A percentile compares a stretch with the other conserved stretches of the same genome.
These are phyloP conservation scores for Bombus cullumanus DNA, from an alignment of 1,140 invertebrate species.

Conservation along the genomic window DNA sequence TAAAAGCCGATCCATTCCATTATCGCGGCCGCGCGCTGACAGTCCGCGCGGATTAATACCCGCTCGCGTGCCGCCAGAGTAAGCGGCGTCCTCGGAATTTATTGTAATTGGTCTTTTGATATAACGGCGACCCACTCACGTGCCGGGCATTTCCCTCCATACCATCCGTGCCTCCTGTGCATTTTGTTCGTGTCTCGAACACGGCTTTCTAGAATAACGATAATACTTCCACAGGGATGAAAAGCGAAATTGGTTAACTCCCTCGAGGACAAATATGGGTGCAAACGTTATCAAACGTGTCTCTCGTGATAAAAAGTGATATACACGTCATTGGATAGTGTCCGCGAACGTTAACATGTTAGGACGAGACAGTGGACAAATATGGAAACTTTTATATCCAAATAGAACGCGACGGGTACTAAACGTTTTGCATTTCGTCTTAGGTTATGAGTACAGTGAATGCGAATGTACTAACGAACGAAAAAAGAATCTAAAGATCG, in stretches of 20 bases:
- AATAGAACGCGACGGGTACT: not conserved
- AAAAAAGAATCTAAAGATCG: no score
- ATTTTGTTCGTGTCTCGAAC: slow-evolving; percentile 43
- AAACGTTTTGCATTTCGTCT: not conserved
- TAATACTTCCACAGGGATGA: slow-evolving; percentile 53
- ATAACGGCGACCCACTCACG: slow-evolving; percentile 62
- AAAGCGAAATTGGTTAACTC: slow-evolving; percentile 44
- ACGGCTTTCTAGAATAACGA: slow-evolving; percentile 62
- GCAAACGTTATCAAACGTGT: not conserved
- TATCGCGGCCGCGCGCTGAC: slow-evolving; percentile 66
- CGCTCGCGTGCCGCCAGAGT: slow-evolving; percentile 69
- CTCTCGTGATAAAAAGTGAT: not conserved
- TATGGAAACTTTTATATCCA: not conserved
- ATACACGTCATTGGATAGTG: not conserved
- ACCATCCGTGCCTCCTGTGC: not conserved
- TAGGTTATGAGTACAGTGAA: not conserved
- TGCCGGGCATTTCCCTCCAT: slow-evolving; percentile 54
- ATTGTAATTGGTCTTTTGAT: slow-evolving; percentile 76
- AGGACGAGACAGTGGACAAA: not conserved
- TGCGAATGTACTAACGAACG: no score
- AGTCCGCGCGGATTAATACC: slow-evolving; percentile 70
- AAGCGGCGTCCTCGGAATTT: slow-evolving; percentile 71
- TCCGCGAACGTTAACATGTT: not conserved
- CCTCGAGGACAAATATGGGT: slow-evolving; percentile 27
- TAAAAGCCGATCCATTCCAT: slow-evolving; percentile 72